Percentiles rank a stretch among this genome's conserved stretches.
Conservation (phyloP, 2,888 invertebrate species). For the Agapostemon virescens region DNA sequence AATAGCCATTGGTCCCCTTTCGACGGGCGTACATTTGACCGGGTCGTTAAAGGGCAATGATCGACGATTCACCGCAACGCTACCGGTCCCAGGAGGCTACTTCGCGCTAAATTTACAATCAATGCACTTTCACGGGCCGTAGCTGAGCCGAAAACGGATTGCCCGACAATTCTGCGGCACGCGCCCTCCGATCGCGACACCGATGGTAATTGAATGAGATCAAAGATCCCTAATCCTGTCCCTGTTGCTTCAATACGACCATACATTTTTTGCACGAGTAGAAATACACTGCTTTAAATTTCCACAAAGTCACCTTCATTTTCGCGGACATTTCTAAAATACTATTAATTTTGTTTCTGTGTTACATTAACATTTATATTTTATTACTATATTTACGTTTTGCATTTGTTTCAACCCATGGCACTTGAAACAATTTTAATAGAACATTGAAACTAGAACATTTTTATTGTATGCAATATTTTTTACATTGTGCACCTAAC, state of each 20-base stretch:
- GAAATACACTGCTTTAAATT: too few species aligned
- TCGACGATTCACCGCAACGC: constrained; percentile 57
- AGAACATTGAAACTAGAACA: too few species aligned
- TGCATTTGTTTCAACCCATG: too few species aligned
- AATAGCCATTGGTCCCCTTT: constrained; percentile 36
- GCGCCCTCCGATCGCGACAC: constrained; percentile 1
- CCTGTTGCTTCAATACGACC: background rate
- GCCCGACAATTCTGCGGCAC: constrained; percentile 18
- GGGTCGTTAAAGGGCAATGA: constrained; percentile 62
- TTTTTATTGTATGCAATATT: too few species aligned
- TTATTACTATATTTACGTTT: too few species aligned
- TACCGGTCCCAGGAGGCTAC: constrained; percentile 55
- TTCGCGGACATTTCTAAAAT: too few species aligned
- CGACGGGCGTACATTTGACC: constrained; percentile 24
- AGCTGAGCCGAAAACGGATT: constrained; percentile 36
- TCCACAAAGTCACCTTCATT: too few species aligned
- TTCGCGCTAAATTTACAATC: constrained; percentile 61
- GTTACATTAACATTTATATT: too few species aligned
- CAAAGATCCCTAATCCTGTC: background rate
- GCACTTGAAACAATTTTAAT: too few species aligned
- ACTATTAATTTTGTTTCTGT: too few species aligned
- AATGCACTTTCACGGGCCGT: constrained; percentile 50
- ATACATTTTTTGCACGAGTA: background rate
- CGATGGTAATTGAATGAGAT: constrained; percentile 31
- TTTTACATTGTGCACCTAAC: too few species aligned